Evolutionary conservation across 1,140 invertebrate species (phyloP).

Genomic region (Monomorium pharaonis): DNA sequence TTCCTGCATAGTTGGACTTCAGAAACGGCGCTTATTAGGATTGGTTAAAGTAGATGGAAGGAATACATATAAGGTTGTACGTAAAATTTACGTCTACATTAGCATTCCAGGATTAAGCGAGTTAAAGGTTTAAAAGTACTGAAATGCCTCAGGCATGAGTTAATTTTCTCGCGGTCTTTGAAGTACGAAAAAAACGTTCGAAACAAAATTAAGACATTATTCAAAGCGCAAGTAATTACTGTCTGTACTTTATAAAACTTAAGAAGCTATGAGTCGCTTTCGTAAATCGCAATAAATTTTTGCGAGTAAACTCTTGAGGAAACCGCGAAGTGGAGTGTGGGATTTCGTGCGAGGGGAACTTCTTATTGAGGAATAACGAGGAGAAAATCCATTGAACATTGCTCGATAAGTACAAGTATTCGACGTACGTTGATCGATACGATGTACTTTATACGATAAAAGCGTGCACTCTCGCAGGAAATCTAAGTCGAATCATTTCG

Average conservation of each 20-base stretch:
- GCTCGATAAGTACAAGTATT: neutral
- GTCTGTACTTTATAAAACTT: neutral
- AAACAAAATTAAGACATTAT: neutral
- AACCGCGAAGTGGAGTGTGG: neutral
- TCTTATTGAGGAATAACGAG: neutral
- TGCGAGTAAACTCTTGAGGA: neutral
- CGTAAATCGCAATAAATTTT: neutral
- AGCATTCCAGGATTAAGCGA: neutral
- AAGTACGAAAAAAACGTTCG: neutral
- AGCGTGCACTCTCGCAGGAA: neutral
- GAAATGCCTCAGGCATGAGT: neutral
- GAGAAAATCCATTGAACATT: neutral
- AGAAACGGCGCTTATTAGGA: no score
- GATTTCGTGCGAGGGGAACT: neutral
- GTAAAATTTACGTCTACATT: no score
- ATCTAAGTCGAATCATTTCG: conserved; percentile 15
- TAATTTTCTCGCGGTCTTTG: neutral
- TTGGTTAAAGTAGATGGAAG: no score
- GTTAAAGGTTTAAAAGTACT: neutral
- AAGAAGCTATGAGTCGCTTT: neutral
- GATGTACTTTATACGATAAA: neutral
- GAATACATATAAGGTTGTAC: no score
- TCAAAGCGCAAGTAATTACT: neutral
- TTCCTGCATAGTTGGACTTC: no score
- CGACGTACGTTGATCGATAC: neutral